Evolutionary conservation across 1,140 invertebrate genomes (phyloP), one percentile per base, ranked within the genome.

Genomic region (Hylaeus anthracinus): DNA sequence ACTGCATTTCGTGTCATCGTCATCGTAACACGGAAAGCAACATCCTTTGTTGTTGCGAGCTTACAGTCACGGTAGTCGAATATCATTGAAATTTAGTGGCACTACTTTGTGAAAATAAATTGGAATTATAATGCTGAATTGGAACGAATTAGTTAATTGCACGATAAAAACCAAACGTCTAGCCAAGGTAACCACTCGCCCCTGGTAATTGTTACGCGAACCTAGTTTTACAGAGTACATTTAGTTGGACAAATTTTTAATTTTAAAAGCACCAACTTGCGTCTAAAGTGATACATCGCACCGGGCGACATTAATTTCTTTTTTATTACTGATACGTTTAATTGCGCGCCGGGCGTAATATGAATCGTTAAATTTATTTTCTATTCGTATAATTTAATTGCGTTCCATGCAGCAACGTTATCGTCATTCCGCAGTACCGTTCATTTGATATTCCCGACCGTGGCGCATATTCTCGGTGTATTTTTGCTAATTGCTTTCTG

Each of bases 401-500:
- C 77, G 26, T 15, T 26, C 26, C 70, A 1, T 39, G 15, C 14
- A 3, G 4, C 8, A 5, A 14, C 61, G 70, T 72, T 79, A 72
- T 79, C 69, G 41, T 72, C 15, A 43, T 43, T 8, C n/a, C 26
- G 51, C 76, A 72, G 76, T 60, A 45, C 5, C 67, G 61, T 79
- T 79, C 70, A 73, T 65, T 65, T 56, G n/a, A 39, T 79, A 73
- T 56, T 65, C 77, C 51, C 37, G 37, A 2, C 26, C 3, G 15
- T 41, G 12, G 5, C 51, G 12, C 26, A 65, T 15, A 65, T 64
- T 48, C 41, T 3, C 9, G 51, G 51, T 45, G 69, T 79, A 79
- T 79, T 79, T 79, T 73, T 72, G 70, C 41, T 79, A 79, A 79
- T 79, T 79, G 64, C 72, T 79, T 73, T 48, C 60, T 53, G 77